A percentile compares a stretch with the other conserved stretches of the same genome.
Conservation (phyloP, 2,113 vertebrate genomes). For the Sisor rabdophorus region DNA sequence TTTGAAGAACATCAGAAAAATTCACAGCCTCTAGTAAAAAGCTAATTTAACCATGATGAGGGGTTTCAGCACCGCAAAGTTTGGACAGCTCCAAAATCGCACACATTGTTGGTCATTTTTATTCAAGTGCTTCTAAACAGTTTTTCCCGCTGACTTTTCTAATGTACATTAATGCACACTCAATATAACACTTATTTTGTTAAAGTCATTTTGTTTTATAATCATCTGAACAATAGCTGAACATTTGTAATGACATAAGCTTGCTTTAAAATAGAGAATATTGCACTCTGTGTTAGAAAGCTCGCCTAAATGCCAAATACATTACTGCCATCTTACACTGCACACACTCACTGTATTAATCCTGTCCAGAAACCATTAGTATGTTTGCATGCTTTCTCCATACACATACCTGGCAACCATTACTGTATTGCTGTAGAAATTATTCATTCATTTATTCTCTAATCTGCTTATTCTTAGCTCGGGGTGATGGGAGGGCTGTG, state of each 20-base stretch:
- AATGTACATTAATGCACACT: background rate
- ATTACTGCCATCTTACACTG: constrained; percentile 31
- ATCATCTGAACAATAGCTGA: background rate
- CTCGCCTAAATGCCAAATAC: constrained; percentile 21
- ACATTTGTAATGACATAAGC: background rate
- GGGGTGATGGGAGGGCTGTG: no score
- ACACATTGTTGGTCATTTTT: background rate
- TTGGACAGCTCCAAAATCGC: constrained; percentile 28
- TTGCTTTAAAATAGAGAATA: constrained; percentile 34
- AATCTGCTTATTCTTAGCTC: no score
- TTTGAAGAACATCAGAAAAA: background rate
- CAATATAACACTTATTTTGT: constrained; percentile 8
- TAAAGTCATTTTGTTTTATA: constrained; percentile 14
- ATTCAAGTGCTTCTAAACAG: background rate
- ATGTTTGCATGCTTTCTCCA: no score
- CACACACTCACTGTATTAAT: constrained; percentile 32
- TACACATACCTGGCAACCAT: constrained; percentile 19
- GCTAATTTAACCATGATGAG: background rate
- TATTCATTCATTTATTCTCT: no score
- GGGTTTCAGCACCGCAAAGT: constrained; percentile 42
- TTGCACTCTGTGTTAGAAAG: constrained; percentile 21
- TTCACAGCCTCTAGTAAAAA: background rate
- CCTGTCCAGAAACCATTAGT: constrained; percentile 46
- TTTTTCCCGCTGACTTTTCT: constrained; percentile 13
- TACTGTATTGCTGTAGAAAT: background rate